Conservation (phyloP, 1,140 invertebrate species). For the Caerostris extrusa region DNA sequence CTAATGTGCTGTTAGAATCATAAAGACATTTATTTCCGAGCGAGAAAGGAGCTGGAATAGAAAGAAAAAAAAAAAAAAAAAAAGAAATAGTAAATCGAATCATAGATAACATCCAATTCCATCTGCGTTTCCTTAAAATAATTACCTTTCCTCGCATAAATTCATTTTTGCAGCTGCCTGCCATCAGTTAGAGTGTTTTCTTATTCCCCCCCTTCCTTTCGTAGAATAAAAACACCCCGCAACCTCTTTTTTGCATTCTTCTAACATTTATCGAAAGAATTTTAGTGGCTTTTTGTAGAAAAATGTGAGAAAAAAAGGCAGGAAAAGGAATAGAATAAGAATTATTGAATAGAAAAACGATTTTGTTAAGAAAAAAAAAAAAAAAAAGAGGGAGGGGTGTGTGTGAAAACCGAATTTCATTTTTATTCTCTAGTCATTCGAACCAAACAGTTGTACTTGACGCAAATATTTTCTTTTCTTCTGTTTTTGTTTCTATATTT, state of each 20-base stretch:
- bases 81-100: constrained; percentile 37
- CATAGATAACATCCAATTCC: constrained; percentile 41
- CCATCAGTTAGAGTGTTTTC: neutral
- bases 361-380: constrained; percentile 13
- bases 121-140: constrained; percentile 47
- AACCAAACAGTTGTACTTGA: constrained; percentile 15
- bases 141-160: constrained; percentile 52
- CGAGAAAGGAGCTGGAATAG: neutral
- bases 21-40: constrained; percentile 24
- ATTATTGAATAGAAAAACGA: constrained; percentile 60
- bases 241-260: constrained; percentile 37
- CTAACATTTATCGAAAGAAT: constrained; percentile 41
- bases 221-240: neutral
- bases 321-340: neutral
- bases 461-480: neutral
- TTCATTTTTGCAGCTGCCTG: neutral
- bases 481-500: neutral
- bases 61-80: neutral
- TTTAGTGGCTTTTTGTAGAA: constrained; percentile 8
- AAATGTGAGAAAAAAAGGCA: neutral
- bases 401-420: constrained; percentile 6
- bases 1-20: constrained; percentile 19
- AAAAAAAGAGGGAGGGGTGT: neutral
- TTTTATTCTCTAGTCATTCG: neutral
- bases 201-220: neutral